Evolutionary conservation across 1,140 invertebrate genomes (phyloP), one percentile per base, ranked within the genome.

Genomic region (Drosophila novamexicana): DNA sequence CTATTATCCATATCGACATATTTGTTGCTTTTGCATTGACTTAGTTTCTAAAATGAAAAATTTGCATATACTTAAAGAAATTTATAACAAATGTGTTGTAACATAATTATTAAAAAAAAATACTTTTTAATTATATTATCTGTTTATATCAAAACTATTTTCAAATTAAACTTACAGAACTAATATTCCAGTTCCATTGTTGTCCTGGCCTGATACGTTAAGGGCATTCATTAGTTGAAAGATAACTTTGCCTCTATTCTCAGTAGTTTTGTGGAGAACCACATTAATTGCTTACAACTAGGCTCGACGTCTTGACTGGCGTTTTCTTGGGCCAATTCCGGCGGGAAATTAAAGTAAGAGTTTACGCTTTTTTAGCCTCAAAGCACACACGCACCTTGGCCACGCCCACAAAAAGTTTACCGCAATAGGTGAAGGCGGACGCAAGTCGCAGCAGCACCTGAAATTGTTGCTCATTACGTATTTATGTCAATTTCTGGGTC

Each of bases 311-410:
- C 70, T 78, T 77, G 83, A 49, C 68, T 49, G 53, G 9, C 72
- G 50, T 67, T 72, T 79, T 75, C 70, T 77, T 82, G 66, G 64
- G 65, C 73, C 83, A 83, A 86, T 90, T 90, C 86, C 86, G 52
- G 74, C 76, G 86, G 86, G 86, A 90, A 90, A 90, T 90, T 90
- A 90, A 90, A 90, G 86, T 91, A 90, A 90, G 90, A 88, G 83
- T 84, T 83, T 83, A 88, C 73, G 83, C 71, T 88, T 86, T 79
- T 79, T 86, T 83, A 81, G 83, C 79, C 68, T 65, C 73, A 79
- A 62, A 45, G 50, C 14, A 54, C 61, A 64, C 75, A 79, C 82
- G 71, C 82, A 76, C 75, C 73, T 80, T 50, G 56, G 81, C 49
- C 64, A 61, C 59, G 40, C 53, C 63, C 57, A 56, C 49, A 34